phyloP scores from a whole-genome alignment of 2,797 vertebrate species.

The Alcedo quadribrachys region DNA sequence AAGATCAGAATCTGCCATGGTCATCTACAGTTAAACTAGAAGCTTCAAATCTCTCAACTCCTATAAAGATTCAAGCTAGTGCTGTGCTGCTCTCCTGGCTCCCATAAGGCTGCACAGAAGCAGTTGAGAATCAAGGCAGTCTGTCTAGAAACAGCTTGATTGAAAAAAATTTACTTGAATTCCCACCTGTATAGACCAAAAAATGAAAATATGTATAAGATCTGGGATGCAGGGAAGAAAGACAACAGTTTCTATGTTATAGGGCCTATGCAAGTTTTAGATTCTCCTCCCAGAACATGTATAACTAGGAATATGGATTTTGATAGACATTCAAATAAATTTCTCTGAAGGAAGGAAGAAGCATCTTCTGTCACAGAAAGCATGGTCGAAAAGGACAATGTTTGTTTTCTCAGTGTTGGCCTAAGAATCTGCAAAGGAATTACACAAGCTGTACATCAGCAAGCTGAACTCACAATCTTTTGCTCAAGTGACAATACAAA shows the following conservation, averaged over 20 bases:
- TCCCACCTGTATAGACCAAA: background rate
- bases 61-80: background rate
- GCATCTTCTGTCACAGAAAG: background rate
- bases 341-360: background rate
- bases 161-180: background rate
- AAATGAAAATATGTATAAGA: background rate
- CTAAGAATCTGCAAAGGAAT: background rate
- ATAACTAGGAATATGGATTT: background rate
- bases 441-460: background rate
- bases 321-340: background rate
- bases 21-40: background rate
- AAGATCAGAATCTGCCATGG: rapidly evolving
- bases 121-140: background rate
- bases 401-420: background rate
- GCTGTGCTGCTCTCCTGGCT: background rate
- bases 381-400: background rate
- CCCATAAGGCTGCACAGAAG: background rate
- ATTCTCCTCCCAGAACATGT: background rate
- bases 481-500: background rate
- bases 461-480: background rate
- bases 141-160: background rate
- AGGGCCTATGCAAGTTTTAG: background rate
- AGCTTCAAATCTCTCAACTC: background rate
- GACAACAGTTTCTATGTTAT: background rate
- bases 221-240: background rate